A percentile compares a stretch with the other conserved stretches of the same genome.
phyloP scores from a whole-genome alignment of 2,888 invertebrate species.

The Mechanitis mazaeus region DNA sequence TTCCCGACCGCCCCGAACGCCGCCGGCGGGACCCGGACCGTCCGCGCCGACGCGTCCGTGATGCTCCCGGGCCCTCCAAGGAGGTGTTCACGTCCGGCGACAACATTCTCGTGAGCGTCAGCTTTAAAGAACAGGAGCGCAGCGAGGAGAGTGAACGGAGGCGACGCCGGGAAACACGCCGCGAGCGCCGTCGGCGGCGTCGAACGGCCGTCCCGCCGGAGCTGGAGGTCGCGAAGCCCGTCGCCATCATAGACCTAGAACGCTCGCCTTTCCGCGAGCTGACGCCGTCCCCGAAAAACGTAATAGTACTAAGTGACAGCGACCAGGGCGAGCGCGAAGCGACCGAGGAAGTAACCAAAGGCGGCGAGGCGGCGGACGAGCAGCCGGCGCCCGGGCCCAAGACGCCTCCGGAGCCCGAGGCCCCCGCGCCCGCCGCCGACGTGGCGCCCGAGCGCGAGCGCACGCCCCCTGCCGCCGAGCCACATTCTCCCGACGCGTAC shows the following conservation, averaged over 20 bases:
- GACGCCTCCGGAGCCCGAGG: slow-evolving; percentile 36
- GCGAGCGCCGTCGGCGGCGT: slow-evolving; percentile 36
- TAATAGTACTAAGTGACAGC: slow-evolving; percentile 90
- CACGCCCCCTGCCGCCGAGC: slow-evolving; percentile 79
- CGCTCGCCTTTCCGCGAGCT: slow-evolving; percentile 90
- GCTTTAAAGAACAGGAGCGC: slow-evolving; percentile 84
- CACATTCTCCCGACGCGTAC: slow-evolving; percentile 86
- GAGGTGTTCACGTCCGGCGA: slow-evolving; percentile 95
- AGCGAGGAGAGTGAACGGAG: slow-evolving; percentile 49
- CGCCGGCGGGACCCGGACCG: slow-evolving; percentile 34
- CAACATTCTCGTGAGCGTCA: slow-evolving; percentile 94
- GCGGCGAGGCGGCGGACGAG: slow-evolving; percentile 49
- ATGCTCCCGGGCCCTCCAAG: slow-evolving; percentile 80
- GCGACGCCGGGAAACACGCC: slow-evolving; percentile 37
- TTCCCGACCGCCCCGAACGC: slow-evolving; percentile 37
- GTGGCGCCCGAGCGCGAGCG: slow-evolving; percentile 60
- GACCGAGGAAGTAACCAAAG: slow-evolving; percentile 24
- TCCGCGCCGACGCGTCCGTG: slow-evolving; percentile 35
- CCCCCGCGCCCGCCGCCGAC: slow-evolving; percentile 28
- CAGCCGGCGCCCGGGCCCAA: slow-evolving; percentile 30
- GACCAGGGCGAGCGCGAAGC: slow-evolving; percentile 77
- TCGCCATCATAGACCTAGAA: slow-evolving; percentile 90
- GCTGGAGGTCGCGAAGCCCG: slow-evolving; percentile 75
- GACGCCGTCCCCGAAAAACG: slow-evolving; percentile 86
- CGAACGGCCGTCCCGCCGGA: slow-evolving; percentile 35